phyloP scores from a whole-genome alignment of 2,797 vertebrate genomes.

The Rhabdomys pumilio region DNA sequence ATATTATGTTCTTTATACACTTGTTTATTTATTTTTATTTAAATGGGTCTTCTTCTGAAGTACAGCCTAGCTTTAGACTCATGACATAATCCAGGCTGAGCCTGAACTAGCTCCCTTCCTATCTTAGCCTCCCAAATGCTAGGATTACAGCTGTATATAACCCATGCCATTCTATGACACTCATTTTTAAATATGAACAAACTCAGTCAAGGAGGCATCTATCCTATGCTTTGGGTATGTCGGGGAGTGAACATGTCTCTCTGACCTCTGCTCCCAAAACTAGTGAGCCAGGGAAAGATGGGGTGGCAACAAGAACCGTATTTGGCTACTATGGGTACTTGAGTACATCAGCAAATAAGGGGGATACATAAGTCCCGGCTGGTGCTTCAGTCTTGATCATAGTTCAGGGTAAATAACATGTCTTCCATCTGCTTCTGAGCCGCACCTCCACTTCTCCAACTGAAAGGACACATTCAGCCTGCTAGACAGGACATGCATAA shows the following conservation, averaged over 20 bases:
- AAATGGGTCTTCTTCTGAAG: neutral
- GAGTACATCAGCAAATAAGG: neutral
- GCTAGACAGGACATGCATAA: neutral
- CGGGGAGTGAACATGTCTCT: neutral
- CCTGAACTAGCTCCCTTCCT: neutral
- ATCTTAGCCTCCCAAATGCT: neutral
- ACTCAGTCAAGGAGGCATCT: neutral
- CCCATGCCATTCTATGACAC: neutral
- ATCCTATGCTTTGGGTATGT: neutral
- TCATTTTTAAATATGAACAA: neutral
- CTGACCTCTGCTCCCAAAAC: neutral
- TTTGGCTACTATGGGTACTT: neutral
- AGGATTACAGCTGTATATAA: neutral
- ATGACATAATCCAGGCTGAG: neutral
- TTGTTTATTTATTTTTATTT: neutral
- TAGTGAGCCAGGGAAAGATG: neutral
- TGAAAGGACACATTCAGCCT: neutral
- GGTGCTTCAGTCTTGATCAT: neutral
- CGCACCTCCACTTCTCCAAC: neutral
- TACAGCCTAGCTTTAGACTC: neutral
- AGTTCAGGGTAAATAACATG: neutral
- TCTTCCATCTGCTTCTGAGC: neutral
- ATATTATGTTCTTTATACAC: neutral
- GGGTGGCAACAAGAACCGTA: neutral
- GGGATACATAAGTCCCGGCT: neutral